Percentiles rank a stretch among this genome's conserved stretches.
Conservation (phyloP, 2,113 vertebrate genomes). For the Sinocyclocheilus anshuiensis region DNA sequence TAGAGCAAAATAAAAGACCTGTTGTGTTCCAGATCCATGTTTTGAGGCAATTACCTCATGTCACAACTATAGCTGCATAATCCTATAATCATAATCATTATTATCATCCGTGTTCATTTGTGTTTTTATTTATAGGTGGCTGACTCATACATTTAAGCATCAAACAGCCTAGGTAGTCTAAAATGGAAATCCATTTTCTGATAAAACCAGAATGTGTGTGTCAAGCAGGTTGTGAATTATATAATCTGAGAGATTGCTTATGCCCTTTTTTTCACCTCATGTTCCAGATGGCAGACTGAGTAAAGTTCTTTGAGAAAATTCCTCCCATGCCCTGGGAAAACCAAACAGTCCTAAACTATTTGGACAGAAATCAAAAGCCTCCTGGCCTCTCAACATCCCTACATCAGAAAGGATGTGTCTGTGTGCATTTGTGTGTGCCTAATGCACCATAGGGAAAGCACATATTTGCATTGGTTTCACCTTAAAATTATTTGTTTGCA, state of each 20-base stretch:
- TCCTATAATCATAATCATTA: slow-evolving; percentile 19
- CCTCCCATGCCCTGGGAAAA: slow-evolving; percentile 30
- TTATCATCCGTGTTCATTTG: background rate
- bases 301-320: slow-evolving; percentile 36
- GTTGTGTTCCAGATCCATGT: background rate
- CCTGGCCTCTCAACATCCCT: background rate
- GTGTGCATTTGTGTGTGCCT: background rate
- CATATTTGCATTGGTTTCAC: slow-evolving; percentile 12
- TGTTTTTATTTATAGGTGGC: slow-evolving; percentile 44
- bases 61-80: slow-evolving; percentile 15
- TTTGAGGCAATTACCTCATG: background rate
- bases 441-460: background rate
- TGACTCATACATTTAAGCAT: slow-evolving; percentile 40
- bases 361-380: slow-evolving; percentile 12
- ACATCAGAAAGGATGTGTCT: background rate
- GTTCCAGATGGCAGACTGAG: slow-evolving; percentile 34
- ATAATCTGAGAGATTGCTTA: slow-evolving; percentile 18
- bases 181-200: slow-evolving; percentile 39
- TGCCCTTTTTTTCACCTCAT: background rate
- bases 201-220: slow-evolving; percentile 14
- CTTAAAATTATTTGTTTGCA: background rate
- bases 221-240: slow-evolving; percentile 45
- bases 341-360: slow-evolving; percentile 27
- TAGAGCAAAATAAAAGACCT: background rate
- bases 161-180: slow-evolving; percentile 14